Conservation (phyloP, 35 echinoderm and acorn worm genomes). For the Acanthaster planci region DNA sequence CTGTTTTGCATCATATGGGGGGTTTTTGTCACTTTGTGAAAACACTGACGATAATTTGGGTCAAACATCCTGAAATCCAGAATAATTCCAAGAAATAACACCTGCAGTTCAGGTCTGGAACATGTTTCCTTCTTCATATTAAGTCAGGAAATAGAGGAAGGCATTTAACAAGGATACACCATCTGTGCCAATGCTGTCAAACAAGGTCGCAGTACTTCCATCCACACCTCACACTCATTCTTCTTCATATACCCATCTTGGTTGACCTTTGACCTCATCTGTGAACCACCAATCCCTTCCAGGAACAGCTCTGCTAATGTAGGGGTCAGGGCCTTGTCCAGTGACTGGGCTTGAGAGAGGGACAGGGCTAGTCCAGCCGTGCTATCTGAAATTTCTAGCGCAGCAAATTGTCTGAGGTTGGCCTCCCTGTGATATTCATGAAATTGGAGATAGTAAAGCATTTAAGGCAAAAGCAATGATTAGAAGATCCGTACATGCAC, state of each 20-base stretch:
- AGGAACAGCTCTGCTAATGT: conserved; percentile 83
- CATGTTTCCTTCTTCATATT: too few species aligned
- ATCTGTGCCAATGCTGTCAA: conserved; percentile 63
- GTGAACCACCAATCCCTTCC: conserved; percentile 64
- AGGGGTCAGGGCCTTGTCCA: neutral
- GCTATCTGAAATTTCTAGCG: conserved; percentile 73
- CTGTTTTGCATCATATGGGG: too few species aligned
- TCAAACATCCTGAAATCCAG: too few species aligned
- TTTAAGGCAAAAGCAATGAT: too few species aligned
- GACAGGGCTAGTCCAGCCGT: neutral
- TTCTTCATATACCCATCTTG: conserved; percentile 37
- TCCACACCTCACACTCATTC: conserved; percentile 58
- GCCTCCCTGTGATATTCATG: conserved; percentile 57
- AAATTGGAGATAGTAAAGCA: neutral
- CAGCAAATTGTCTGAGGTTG: conserved; percentile 78
- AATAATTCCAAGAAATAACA: too few species aligned
- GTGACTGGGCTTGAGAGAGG: neutral
- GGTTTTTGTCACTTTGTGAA: too few species aligned
- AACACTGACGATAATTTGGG: too few species aligned
- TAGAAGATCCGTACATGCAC: too few species aligned
- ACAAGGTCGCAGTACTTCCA: conserved; percentile 44
- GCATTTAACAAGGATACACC: conserved; percentile 88
- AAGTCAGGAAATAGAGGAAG: too few species aligned
- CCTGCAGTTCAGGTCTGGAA: too few species aligned
- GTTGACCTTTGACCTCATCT: conserved; percentile 64